Conservation (phyloP, 2,113 vertebrate genomes). For the Leptosomus discolor region DNA sequence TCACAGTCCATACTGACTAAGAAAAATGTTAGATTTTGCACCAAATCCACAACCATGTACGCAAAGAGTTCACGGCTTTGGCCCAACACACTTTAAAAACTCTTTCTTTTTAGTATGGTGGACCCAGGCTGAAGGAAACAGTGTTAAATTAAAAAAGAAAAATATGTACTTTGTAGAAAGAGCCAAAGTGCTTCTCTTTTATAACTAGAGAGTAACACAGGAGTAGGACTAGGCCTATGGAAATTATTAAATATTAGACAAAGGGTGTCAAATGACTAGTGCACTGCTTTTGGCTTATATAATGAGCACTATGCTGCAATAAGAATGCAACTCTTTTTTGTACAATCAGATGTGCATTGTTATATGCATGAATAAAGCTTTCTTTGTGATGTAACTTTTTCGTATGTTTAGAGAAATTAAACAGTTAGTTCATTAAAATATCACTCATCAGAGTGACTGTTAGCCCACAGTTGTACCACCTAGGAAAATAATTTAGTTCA, state of each 20-base stretch:
- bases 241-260: slow-evolving; percentile 13
- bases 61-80: not conserved
- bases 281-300: not conserved
- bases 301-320: not conserved
- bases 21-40: not conserved
- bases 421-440: not conserved
- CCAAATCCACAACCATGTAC: not conserved
- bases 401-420: slow-evolving; percentile 5
- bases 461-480: not conserved
- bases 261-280: not conserved
- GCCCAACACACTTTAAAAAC: not conserved
- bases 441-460: not conserved
- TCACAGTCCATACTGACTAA: not conserved
- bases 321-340: not conserved
- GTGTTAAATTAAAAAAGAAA: not conserved
- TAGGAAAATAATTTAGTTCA: not conserved
- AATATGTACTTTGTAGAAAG: not conserved
- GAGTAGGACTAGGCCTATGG: not conserved
- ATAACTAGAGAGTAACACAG: not conserved
- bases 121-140: not conserved
- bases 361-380: not conserved
- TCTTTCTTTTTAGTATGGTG: not conserved
- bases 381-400: not conserved
- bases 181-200: not conserved
- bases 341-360: not conserved